Evolutionary conservation across 2,113 vertebrate genomes (phyloP).

Genomic region (Vombatus ursinus): DNA sequence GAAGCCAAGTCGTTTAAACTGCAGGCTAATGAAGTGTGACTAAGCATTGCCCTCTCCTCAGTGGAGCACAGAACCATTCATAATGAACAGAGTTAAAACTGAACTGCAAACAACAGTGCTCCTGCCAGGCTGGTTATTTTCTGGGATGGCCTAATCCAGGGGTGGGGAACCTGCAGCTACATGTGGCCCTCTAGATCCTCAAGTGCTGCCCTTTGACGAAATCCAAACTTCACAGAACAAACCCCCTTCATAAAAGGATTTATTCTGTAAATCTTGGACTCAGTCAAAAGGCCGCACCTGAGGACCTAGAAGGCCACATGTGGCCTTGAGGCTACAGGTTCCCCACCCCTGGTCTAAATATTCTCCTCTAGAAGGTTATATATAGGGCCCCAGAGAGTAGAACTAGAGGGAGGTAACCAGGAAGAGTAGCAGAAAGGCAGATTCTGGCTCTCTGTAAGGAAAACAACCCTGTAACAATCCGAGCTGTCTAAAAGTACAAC

Average conservation of each 20-base stretch:
- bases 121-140: not conserved
- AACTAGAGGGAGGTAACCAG: not conserved
- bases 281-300: too few species aligned
- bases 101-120: not conserved
- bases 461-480: too few species aligned
- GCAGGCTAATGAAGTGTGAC: not conserved
- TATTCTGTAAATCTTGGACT: too few species aligned
- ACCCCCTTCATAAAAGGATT: too few species aligned
- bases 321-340: too few species aligned
- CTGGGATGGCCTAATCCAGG: not conserved
- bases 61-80: not conserved
- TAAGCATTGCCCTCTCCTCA: not conserved
- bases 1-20: not conserved
- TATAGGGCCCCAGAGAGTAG: not conserved
- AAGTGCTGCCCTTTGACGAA: too few species aligned
- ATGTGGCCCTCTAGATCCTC: too few species aligned
- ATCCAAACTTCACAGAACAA: too few species aligned
- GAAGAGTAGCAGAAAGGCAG: not conserved
- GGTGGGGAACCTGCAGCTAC: too few species aligned
- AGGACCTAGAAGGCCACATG: too few species aligned
- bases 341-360: too few species aligned
- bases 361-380: not conserved
- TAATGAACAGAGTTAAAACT: not conserved
- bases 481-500: not conserved
- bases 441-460: not conserved